Conservation (phyloP, 2,888 invertebrate species). For the Mimachlamys varia region DNA sequence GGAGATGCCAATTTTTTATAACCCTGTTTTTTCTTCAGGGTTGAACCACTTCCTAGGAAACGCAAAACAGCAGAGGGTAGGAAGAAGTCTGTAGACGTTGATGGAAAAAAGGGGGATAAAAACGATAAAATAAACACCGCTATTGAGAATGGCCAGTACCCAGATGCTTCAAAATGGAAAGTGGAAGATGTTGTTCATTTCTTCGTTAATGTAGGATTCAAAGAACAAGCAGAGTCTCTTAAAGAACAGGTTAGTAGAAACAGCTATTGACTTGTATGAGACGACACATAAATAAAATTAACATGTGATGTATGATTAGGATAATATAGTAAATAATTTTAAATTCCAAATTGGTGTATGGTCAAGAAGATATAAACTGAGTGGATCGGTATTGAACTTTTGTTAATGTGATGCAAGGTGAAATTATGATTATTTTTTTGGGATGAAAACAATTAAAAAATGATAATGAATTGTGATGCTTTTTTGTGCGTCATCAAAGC, state of each 20-base stretch:
- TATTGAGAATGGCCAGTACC: constrained; percentile 76
- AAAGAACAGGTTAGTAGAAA: constrained; percentile 88
- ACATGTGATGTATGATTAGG: too few relatives aligned
- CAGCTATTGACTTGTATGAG: not conserved
- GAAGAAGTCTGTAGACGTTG: not conserved
- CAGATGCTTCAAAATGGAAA: constrained; percentile 92
- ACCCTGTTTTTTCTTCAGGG: not conserved
- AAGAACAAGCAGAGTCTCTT: constrained; percentile 90
- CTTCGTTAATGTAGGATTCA: constrained; percentile 88
- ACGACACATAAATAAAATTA: not conserved
- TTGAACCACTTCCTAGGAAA: not conserved
- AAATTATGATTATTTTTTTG: too few relatives aligned
- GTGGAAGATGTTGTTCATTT: constrained; percentile 91
- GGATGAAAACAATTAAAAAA: too few relatives aligned
- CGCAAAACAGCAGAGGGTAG: not conserved
- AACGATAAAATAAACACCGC: not conserved
- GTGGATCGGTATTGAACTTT: too few relatives aligned
- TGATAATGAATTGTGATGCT: too few relatives aligned
- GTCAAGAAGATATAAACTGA: too few relatives aligned
- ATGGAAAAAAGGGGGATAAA: not conserved
- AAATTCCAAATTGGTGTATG: too few relatives aligned
- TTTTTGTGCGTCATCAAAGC: too few relatives aligned
- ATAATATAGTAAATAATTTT: too few relatives aligned
- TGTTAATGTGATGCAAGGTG: too few relatives aligned
- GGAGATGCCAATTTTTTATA: too few relatives aligned